Base-by-base conservation (phyloP, 2,888 invertebrate genomes). In the Drosophila buzzatii region DNA sequence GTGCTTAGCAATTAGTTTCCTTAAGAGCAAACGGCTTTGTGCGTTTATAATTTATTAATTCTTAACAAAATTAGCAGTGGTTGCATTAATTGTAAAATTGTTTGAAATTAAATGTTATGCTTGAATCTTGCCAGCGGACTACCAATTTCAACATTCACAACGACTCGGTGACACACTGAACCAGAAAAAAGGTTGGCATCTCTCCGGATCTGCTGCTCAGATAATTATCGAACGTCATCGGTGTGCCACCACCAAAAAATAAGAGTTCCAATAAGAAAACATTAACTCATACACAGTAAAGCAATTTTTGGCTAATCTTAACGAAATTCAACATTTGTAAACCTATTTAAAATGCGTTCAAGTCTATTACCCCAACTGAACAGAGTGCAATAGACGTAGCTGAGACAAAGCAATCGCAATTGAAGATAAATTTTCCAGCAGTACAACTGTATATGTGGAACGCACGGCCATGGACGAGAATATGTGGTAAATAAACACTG, bases 381-480 rank as follows among this genome's bases (percentile, higher is more conserved):
- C 20, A 60, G 45, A 64, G 70, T 61, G 56, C 64, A 80, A 35
- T 85, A 70, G 70, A 51, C 33, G 12, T 33, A 33, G 33, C 39
- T 31, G 20, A 33, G 3, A 16, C 10, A 52, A 42, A 65, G 10
- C 18, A 39, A 47, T 45, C 42, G 20, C 58, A 70, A 37, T 39
- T 20, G 47, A 37, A 45, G 33, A 66, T 35, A 62, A 53, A 67
- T 57, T 49, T 62, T 60, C 14, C 73, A 62, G 42, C 51, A 49
- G 55, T 49, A 20, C 66, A 63, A 70, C 63, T 65, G 61, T 70
- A 35, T 56, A 58, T 67, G 65, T 56, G 59, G 63, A 55, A 42
- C 57, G 65, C 64, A 68, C 64, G 58, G 63, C 71, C 74, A 92
- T 92, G 92, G 92, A 92, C 84, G 92, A 92, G 70, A 92, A 92